Conservation (phyloP, 2,888 invertebrate species). For the Diarsia rubi region DNA sequence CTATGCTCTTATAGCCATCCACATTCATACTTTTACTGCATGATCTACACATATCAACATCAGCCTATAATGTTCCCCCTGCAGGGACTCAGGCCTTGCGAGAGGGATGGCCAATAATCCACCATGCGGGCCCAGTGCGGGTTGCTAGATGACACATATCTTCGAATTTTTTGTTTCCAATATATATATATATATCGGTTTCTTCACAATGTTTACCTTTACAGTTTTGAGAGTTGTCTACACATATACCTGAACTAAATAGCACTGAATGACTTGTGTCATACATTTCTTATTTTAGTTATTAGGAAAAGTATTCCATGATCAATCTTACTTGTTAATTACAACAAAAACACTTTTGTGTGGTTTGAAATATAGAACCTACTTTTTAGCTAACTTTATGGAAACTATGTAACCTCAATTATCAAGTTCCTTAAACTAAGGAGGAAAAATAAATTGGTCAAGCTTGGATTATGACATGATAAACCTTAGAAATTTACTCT, state of each 20-base stretch:
- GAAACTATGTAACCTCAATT: neutral
- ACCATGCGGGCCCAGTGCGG: too few species aligned
- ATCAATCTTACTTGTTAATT: neutral
- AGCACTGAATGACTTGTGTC: neutral
- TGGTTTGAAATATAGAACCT: neutral
- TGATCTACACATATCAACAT: too few species aligned
- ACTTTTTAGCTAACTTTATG: neutral
- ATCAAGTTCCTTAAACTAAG: neutral
- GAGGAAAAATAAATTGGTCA: neutral
- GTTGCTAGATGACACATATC: too few species aligned
- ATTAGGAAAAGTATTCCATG: conserved; percentile 1
- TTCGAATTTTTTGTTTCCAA: too few species aligned
- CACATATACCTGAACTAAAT: neutral
- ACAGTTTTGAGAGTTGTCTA: too few species aligned
- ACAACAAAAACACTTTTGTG: neutral
- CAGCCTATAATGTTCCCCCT: too few species aligned
- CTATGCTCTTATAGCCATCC: neutral
- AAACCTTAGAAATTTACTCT: neutral
- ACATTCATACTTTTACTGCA: neutral
- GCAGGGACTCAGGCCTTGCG: too few species aligned
- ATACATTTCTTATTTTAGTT: neutral
- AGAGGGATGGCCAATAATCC: too few species aligned
- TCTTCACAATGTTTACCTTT: too few species aligned
- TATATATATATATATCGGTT: too few species aligned
- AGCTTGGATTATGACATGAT: neutral